Base-by-base conservation (phyloP, 2,797 vertebrate species). In the Malacoctenus gilli region DNA sequence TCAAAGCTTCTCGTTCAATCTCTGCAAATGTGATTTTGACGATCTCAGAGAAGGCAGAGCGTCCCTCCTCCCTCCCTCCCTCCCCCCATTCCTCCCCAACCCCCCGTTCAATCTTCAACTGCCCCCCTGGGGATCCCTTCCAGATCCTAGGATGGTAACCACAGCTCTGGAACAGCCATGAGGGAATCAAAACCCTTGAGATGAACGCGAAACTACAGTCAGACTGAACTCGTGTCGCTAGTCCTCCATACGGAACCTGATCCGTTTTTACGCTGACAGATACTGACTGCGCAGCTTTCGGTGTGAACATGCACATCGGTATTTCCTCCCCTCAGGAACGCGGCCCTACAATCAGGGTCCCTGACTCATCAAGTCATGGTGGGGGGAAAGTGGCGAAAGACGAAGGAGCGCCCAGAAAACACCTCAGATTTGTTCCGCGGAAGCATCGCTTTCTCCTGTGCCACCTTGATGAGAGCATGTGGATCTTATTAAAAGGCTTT, bases 291-390 rank as follows among this genome's bases (percentile, higher is more conserved):
- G 55, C 54, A 61, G 62, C 65, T 64, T 36, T 19, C 66, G 52
- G 6, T 51, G 69, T 85, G 82, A 86, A 70, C 32, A 23, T 25
- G 30, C 66, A 69, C 75, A 61, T 64, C 60, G 87, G 81, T 56
- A 86, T 88, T 90, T 89, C 85, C 85, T 77, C 59, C 43, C 53
- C 49, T 25, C 4, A 54, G 56, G 62, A 73, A 49, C 53, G 38
- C 58, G 53, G 39, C 46, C 53, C 38, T n/a, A 4, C 68, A 62
- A 66, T 58, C 52, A 30, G 31, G 38, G 48, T 19, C 60, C 30
- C 51, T 75, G 80, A 87, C 47, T 88, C 82, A 86, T 65, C 58
- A 35, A 11, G 56, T 67, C 62, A 60, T 47, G 22, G 10, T 20
- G 16, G 5, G 41, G 53, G 22, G 18, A 40, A 12, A 20, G 15